phyloP scores from a whole-genome alignment of 1,140 invertebrate species.

The Drosophila tristis region DNA sequence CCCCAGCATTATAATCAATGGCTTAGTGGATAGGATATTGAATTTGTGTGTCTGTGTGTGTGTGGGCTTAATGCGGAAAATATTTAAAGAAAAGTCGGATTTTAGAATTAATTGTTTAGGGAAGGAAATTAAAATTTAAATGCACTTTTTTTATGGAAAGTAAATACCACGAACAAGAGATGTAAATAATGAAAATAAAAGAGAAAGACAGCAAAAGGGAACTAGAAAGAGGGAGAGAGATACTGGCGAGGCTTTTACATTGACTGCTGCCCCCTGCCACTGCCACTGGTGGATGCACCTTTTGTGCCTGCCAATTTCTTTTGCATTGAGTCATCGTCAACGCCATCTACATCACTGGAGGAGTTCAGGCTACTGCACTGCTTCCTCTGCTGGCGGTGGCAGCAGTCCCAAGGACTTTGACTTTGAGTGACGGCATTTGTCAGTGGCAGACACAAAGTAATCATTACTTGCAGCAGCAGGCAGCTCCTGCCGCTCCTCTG shows the following conservation, averaged over 20 bases:
- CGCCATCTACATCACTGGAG: constrained; percentile 13
- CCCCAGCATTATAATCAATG: constrained; percentile 59
- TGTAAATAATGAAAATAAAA: constrained; percentile 46
- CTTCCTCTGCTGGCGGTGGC: not conserved
- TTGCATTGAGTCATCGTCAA: constrained; percentile 49
- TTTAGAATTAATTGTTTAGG: too few species aligned
- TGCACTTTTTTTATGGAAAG: too few species aligned
- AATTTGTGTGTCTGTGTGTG: constrained; percentile 49
- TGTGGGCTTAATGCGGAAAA: not conserved
- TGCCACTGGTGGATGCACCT: constrained; percentile 30
- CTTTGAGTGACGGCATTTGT: constrained; percentile 82
- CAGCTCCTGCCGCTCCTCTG: constrained; percentile 5
- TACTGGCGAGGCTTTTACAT: constrained; percentile 34
- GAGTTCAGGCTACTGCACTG: not conserved
- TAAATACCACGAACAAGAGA: too few species aligned
- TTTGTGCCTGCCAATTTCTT: constrained; percentile 61
- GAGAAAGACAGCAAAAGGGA: constrained; percentile 26
- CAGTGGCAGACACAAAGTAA: constrained; percentile 80
- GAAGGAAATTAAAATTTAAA: too few species aligned
- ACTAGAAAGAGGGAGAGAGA: not conserved
- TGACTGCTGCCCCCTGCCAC: constrained; percentile 20
- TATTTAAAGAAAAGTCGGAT: too few species aligned
- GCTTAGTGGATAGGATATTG: constrained; percentile 74
- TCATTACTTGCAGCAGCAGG: constrained; percentile 61
- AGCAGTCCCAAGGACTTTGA: constrained; percentile 48